Conservation (phyloP, 2,113 vertebrate species). For the Chauna torquata region DNA sequence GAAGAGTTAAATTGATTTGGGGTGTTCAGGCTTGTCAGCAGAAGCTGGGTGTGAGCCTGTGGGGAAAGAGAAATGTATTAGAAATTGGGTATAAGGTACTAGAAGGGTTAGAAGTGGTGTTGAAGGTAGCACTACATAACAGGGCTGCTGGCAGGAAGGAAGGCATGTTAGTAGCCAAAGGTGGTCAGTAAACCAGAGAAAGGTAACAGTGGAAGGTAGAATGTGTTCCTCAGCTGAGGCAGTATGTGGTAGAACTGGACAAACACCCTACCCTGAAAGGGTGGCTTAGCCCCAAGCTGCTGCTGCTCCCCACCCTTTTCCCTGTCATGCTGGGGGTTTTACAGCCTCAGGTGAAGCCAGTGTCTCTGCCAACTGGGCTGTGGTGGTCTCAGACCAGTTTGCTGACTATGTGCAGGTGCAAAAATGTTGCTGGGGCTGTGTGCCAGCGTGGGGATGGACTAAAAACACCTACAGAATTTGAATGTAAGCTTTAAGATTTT, state of each 20-base stretch:
- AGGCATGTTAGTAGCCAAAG: accelerated
- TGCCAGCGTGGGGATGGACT: neutral
- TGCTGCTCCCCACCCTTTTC: neutral
- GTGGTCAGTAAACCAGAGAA: neutral
- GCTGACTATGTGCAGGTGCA: neutral
- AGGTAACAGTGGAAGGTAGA: neutral
- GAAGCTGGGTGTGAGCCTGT: neutral
- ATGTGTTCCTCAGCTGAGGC: neutral
- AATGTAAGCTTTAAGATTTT: accelerated
- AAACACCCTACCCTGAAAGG: neutral
- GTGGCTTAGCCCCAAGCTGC: neutral
- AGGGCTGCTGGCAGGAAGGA: neutral
- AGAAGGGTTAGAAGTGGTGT: neutral
- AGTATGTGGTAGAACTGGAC: neutral
- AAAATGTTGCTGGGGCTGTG: neutral
- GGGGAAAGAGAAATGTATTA: neutral
- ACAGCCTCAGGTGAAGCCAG: neutral
- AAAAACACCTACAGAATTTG: accelerated
- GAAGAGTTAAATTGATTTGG: neutral
- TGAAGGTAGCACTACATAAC: neutral
- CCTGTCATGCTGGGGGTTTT: neutral
- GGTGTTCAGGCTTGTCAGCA: neutral
- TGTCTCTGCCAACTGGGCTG: neutral
- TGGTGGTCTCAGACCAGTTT: neutral
- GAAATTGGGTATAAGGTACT: accelerated